Base-by-base conservation (phyloP, 2,113 vertebrate species). In the Craseonycteris thonglongyai region DNA sequence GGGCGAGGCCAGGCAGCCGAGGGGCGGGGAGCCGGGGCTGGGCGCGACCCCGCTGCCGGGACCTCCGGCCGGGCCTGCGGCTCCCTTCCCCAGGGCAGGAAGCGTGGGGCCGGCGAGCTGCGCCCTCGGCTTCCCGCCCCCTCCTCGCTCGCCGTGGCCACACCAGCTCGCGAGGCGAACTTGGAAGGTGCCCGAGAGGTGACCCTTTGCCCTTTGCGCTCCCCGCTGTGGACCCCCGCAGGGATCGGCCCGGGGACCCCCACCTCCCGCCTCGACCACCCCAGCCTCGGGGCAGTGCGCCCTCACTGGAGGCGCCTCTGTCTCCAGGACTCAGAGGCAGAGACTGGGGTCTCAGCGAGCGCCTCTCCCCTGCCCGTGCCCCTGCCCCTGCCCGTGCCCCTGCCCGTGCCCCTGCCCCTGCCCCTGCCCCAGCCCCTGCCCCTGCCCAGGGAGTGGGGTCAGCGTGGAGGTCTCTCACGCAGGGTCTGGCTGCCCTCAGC, bases 1-100 rank as follows among this genome's bases (percentile, higher is more conserved):
- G 96, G 97, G 84, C 96, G 95, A 88, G 93, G 76, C 83, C 68
- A 6, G 89, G 56, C 81, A 83, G 91, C 49, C 18, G 54, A 74
- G 7, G 30, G 91, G 91, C 81, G 54, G 89, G 69, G 84, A 51
- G 81, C 68, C 14, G 0, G 16, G 81, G 65, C 79, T 3, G 30
- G 92, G 93, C 30, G 63, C 47, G 75, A 91, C 72, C 74, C 15
- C 1, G 33, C 56, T 0, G n/a, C 2, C 12, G 1, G 42, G 9
- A 38, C 80, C 74, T 24, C 58, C 42, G 3, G 4, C 63, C 5
- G 0, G 14, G 40, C 16, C 8, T 3, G 90, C 61, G 22, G 83
- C 66, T 47, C 21, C 6, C 47, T 21, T 24, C 38, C 5, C 14
- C 12, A 5, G 33, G 45, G 35, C 40, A 5, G 58, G 38, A 3